A percentile compares a stretch with the other conserved stretches of the same genome.
Conservation (phyloP, 1,140 invertebrate species). For the Ectropis grisescens region DNA sequence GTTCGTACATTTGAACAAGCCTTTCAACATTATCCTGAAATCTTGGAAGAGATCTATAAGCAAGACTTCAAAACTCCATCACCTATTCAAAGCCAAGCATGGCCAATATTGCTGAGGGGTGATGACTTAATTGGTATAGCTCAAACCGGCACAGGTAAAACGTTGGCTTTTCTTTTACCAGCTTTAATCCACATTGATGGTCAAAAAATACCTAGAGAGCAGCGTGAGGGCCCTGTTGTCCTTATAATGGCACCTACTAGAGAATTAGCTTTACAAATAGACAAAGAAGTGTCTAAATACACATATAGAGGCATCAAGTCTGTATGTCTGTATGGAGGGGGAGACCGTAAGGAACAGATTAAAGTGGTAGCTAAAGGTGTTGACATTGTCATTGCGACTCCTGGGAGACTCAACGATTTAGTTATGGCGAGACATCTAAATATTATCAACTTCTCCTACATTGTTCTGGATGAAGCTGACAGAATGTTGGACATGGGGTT, state of each 20-base stretch:
- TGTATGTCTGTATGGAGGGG: slow-evolving; percentile 91
- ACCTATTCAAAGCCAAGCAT: slow-evolving; percentile 92
- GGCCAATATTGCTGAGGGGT: slow-evolving; percentile 89
- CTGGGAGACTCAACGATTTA: slow-evolving; percentile 89
- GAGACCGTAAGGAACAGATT: slow-evolving; percentile 82
- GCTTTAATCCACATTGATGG: slow-evolving; percentile 91
- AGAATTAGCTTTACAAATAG: slow-evolving; percentile 92
- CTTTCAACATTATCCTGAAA: slow-evolving; percentile 86
- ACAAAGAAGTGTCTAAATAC: slow-evolving; percentile 90
- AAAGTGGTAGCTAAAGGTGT: slow-evolving; percentile 78
- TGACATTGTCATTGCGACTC: slow-evolving; percentile 92
- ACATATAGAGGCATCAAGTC: slow-evolving; percentile 86
- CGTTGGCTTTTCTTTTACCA: slow-evolving; percentile 91
- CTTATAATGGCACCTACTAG: slow-evolving; percentile 91
- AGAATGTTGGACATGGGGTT: slow-evolving; percentile 91
- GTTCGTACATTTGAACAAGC: slow-evolving; percentile 87
- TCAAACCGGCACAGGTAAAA: slow-evolving; percentile 93
- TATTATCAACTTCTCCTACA: slow-evolving; percentile 83
- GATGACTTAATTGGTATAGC: slow-evolving; percentile 94
- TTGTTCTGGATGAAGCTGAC: slow-evolving; percentile 95
- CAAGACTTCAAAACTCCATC: slow-evolving; percentile 88
- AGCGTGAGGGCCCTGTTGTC: slow-evolving; percentile 86
- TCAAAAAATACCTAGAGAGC: slow-evolving; percentile 76
- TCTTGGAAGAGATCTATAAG: slow-evolving; percentile 85
- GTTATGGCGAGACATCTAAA: slow-evolving; percentile 75